Evolutionary conservation across 2,888 invertebrate genomes (phyloP), one percentile per base, ranked within the genome.

Genomic region (Hemicrepidius hirtus): DNA sequence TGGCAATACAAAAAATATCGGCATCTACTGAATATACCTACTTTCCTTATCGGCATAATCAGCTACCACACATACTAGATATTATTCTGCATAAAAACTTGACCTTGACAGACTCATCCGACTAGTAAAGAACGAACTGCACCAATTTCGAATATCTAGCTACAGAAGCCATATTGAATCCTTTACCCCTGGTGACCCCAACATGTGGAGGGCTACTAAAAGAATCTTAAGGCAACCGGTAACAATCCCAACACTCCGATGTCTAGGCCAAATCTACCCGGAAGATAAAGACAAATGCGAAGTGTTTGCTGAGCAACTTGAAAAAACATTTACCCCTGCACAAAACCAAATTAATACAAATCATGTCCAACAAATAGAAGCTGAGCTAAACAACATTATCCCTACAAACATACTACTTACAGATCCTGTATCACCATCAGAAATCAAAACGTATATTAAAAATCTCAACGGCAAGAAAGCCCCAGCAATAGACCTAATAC

Each of bases 281-380:
- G 7, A 35, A 37, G 60, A 60, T 37, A 20, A 13, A 40, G 37
- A 60, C 16, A 60, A 60, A n/a, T 41, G 60, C 40, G 60, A 60
- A 37, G 40, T 60, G 10, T 37, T 60, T 12, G 40, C 7, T 20
- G 60, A 60, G 9, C 60, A 40, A 28, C 21, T 60, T 7, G 40
- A 60, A 60, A 21, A 55, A 3, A 55, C 55, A 28, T 55, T 55
- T 55, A 21, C 55, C 32, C 5, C 55, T 2, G 1, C 32, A 12
- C 9, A n/a, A 24, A 55, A 55, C 20, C 37, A 16, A 57, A 57
- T 1, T 35, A 20, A 57, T 32, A 13, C 3, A 41, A 20, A 62
- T 21, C 37, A 37, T 37, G 6, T 24, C 16, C 21, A 50, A n/a
- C 50, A 50, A 50, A 21, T 24, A 3, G 59, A 37, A 13, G 10